Evolutionary conservation across 2,888 invertebrate genomes (phyloP), one percentile per base, ranked within the genome.

Genomic region (Zonitis immaculata): DNA sequence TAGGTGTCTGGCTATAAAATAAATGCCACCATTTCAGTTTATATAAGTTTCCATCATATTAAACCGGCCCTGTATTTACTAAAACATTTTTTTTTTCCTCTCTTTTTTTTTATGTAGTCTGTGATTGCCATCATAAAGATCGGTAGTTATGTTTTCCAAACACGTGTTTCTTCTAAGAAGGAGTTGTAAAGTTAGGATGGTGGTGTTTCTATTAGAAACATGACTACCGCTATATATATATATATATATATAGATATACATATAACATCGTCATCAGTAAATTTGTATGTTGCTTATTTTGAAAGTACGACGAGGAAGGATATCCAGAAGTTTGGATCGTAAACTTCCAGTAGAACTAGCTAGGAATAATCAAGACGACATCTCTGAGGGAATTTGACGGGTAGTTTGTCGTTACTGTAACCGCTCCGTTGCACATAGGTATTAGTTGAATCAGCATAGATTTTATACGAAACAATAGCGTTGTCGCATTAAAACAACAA

Each of bases 351-450:
- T 55, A 49, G 47, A 51, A 54, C 47, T 47, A 47, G 44, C 44
- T 44, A 16, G 50, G 54, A 47, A 51, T 54, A 54, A 56, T 52
- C 47, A 56, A 52, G 49, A 52, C 46, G 49, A 56, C 50, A 52
- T 56, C 52, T 56, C 56, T 46, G 42, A 50, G 50, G 52, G 52
- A 56, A 56, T 56, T 52, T 56, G 56, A 56, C 52, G 52, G 47
- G 52, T 52, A 52, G 56, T 56, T 56, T 52, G 52, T 56, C 49
- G 56, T 46, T 52, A 49, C 45, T 43, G 22, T 56, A 52, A 46
- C 44, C 52, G 47, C 47, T 44, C 49, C 47, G 49, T 49, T 56
- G 45, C 46, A 42, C 49, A 32, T 47, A 48, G 50, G 52, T 52
- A 55, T 55, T 55, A 55, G 48, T 48, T 46, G 51, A 55, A 52